Base-by-base conservation (phyloP, 2,113 vertebrate species). In the Mionectes macconnelli region DNA sequence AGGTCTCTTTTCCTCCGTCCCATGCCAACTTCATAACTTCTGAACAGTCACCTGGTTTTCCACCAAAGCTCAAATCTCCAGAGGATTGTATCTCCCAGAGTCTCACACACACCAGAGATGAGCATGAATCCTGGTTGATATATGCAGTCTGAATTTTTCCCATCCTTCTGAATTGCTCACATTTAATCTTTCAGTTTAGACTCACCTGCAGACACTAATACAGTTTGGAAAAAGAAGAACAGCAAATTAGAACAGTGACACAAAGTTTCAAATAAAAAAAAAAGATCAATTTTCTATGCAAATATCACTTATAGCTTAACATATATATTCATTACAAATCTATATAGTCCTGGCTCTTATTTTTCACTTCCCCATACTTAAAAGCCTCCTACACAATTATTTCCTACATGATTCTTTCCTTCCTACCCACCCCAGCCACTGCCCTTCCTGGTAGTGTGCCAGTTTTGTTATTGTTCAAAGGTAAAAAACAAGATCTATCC, bases 361-460 rank as follows among this genome's bases (percentile, higher is more conserved):
- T 78, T 89, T 86, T 56, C 69, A 21, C 63, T 84, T 90, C 80
- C 42, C 69, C 59, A 35, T 66, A 30, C 33, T 84, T 79, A 24
- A 74, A 80, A 80, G 13, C 42, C 55, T 86, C 47, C 68, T 59
- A 83, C 81, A 84, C 55, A 91, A 90, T 80, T 80, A 88, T 85
- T 96, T 96, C 75, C 63, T 77, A 59, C 74, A 55, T 37, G 56
- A 69, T 63, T 49, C 72, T 95, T 96, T 88, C 39, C 84, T 94
- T 89, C 87, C 82, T 66, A 93, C 45, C 33, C 78, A 67, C 30
- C 72, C 67, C 37, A 77, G 90, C 37, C 79, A 67, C 86, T 50
- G 72, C 89, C 90, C 76, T 90, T 93, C 83, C 85, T 96, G 67
- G 55, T 83, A 53, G 37, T 2, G 6, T 0, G 11, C 74, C 85